A percentile compares a stretch with the other conserved stretches of the same genome.
These are phyloP conservation scores for Teleiodes luculella DNA, from an alignment of 2,888 invertebrate genomes.

Conservation along the genomic window DNA sequence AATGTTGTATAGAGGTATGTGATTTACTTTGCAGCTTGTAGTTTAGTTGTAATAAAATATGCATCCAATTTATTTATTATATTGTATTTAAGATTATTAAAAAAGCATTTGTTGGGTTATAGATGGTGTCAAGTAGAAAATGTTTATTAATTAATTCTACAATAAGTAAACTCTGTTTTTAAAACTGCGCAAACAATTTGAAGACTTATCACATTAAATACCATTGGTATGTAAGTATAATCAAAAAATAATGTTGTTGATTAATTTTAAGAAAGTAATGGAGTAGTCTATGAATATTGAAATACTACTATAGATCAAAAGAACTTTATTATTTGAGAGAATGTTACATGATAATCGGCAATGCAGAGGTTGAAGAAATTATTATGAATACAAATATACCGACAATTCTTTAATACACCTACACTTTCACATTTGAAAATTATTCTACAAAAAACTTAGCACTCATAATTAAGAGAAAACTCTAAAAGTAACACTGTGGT, in stretches of 20 bases:
- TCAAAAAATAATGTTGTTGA: neutral
- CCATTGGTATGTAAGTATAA: too few species aligned
- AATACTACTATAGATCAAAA: constrained; percentile 68
- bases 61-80: too few species aligned
- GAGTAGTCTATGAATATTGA: constrained; percentile 18
- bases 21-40: constrained; percentile 12
- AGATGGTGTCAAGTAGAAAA: too few species aligned
- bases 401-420: constrained; percentile 69
- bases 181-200: too few species aligned
- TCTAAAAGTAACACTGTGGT: constrained; percentile 54
- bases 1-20: constrained; percentile 34
- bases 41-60: too few species aligned
- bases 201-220: too few species aligned
- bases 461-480: constrained; percentile 57
- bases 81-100: too few species aligned
- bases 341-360: constrained; percentile 78
- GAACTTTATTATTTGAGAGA: constrained; percentile 76
- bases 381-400: constrained; percentile 73
- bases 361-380: constrained; percentile 75
- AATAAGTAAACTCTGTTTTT: too few species aligned
- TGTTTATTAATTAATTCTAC: too few species aligned
- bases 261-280: constrained; percentile 8
- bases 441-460: constrained; percentile 67
- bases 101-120: too few species aligned
- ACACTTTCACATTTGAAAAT: constrained; percentile 67